Evolutionary conservation across 2,888 invertebrate species (phyloP).

Genomic region (Drosophila affinis): DNA sequence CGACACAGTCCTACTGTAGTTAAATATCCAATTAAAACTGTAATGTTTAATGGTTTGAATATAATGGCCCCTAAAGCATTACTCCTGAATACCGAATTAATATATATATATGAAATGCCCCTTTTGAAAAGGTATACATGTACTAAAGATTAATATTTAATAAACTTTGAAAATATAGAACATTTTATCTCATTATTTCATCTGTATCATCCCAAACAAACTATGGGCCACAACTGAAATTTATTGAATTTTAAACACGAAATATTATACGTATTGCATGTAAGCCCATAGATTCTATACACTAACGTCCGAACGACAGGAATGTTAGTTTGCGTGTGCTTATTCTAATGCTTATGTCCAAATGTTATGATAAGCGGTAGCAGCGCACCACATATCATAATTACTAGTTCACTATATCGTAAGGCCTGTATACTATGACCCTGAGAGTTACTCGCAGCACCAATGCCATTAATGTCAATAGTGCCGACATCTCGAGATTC

Average conservation of each 20-base stretch:
- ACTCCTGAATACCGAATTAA: not conserved
- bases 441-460: slow-evolving; percentile 58
- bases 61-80: no score
- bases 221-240: not conserved
- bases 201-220: not conserved
- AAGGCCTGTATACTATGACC: slow-evolving; percentile 85
- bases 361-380: slow-evolving; percentile 95
- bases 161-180: no score
- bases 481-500: slow-evolving; percentile 50
- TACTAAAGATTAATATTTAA: no score
- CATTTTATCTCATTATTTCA: no score
- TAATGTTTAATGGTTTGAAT: not conserved
- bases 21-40: not conserved
- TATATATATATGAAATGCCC: not conserved
- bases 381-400: slow-evolving; percentile 93
- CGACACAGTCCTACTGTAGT: not conserved
- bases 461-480: slow-evolving; percentile 24
- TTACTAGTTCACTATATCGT: slow-evolving; percentile 90
- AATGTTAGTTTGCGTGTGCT: not conserved
- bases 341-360: slow-evolving; percentile 92
- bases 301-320: not conserved
- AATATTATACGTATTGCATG: not conserved
- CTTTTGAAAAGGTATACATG: not conserved
- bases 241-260: not conserved
- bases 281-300: not conserved